A percentile compares a stretch with the other conserved stretches of the same genome.
phyloP scores from a whole-genome alignment of 2,888 invertebrate species.

The Drosophila pullipes region DNA sequence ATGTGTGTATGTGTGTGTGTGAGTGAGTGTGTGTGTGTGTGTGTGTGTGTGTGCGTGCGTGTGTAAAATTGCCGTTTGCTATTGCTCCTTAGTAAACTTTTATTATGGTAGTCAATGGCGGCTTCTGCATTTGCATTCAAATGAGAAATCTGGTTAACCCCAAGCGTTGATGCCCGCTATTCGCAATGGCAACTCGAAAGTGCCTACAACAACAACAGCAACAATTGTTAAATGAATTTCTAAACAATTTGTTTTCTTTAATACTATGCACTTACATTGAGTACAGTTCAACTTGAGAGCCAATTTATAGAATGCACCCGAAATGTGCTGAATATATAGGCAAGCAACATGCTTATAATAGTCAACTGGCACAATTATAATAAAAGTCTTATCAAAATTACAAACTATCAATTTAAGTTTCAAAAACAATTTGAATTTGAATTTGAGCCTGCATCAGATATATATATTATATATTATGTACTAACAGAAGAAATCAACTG shows the following conservation, averaged over 20 bases:
- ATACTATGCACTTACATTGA: not conserved
- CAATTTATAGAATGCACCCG: not conserved
- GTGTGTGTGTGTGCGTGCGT: constrained; percentile 2
- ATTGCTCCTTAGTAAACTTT: constrained; percentile 43
- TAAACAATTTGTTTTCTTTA: constrained; percentile 6
- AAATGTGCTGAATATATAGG: not conserved
- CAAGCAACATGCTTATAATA: not conserved
- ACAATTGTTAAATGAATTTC: not conserved
- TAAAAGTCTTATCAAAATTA: not conserved
- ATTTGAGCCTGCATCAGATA: not conserved
- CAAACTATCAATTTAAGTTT: not conserved
- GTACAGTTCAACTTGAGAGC: not conserved
- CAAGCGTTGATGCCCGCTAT: constrained; percentile 36
- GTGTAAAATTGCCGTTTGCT: constrained; percentile 2
- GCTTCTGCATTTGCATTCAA: constrained; percentile 64
- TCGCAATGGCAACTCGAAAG: constrained; percentile 7
- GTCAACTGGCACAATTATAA: not conserved
- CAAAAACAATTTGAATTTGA: too few relatives aligned
- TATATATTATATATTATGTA: not conserved
- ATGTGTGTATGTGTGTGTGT: too few relatives aligned
- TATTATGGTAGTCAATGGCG: constrained; percentile 46
- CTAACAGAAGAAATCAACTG: too few relatives aligned
- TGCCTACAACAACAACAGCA: not conserved
- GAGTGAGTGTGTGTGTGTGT: constrained; percentile 1
- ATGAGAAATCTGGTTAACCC: constrained; percentile 71